Evolutionary conservation across 2,888 invertebrate genomes (phyloP), one percentile per base, ranked within the genome.

Genomic region (Apodemia mormo): DNA sequence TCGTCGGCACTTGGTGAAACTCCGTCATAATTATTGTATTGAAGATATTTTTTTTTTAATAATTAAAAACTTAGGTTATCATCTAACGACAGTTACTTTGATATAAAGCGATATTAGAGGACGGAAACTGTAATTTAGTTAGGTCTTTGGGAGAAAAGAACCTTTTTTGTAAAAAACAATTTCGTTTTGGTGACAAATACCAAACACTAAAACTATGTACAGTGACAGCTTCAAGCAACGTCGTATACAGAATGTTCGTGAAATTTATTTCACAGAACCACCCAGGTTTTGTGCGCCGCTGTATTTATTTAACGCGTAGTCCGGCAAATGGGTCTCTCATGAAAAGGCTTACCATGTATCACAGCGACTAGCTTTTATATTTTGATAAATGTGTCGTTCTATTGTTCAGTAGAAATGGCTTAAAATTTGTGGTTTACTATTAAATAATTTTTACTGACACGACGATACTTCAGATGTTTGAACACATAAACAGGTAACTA

Each of bases 201-300:
- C 58, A 30, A 61, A 61, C 58, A 33, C 12, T 33, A 61, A 30
- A 61, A 61, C 58, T 29, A 29, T 61, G 14, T 33, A 5, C 49
- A 14, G 33, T 33, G 66, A 72, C 68, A 71, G 71, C 71, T 71
- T 56, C 70, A 70, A 72, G 74, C 72, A 67, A 72, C 52, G 66
- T 68, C 69, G 65, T 71, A 68, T 73, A 77, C 76, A 78, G 77
- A 74, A 73, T 75, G 78, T 74, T 74, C 70, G 67, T 70, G 65
- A 74, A 74, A 78, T 78, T 76, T 77, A 77, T 76, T 76, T 76
- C 76, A 74, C 67, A 72, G 14, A 49, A 71, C 73, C 66, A 66
- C 66, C 72, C 73, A 70, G 74, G 74, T 74, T 74, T 73, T 70
- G 74, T 74, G 68, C 71, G 65, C 67, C n/a, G 56, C 4, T 45